Percentiles rank a stretch among this genome's conserved stretches.
Conservation (phyloP, 2,797 vertebrate genomes). For the Pseudochromis fuscus region DNA sequence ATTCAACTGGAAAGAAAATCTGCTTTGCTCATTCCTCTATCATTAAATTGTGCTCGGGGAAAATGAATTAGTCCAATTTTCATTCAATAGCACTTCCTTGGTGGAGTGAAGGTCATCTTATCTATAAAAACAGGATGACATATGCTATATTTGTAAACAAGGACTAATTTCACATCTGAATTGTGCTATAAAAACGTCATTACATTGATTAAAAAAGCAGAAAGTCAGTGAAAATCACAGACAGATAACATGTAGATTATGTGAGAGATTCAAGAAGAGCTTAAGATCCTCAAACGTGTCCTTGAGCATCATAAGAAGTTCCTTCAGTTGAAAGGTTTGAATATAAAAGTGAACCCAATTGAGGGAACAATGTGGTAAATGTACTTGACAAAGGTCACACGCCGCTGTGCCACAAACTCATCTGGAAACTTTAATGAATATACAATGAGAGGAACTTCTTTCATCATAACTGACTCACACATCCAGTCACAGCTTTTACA, state of each 20-base stretch:
- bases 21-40: slow-evolving; percentile 30
- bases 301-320: too few species aligned
- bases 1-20: slow-evolving; percentile 54
- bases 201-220: not conserved
- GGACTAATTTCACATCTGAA: not conserved
- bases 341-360: too few species aligned
- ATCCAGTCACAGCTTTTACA: too few species aligned
- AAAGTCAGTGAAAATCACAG: not conserved
- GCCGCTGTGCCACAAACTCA: too few species aligned
- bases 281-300: too few species aligned
- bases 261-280: too few species aligned
- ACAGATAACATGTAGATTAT: not conserved
- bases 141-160: not conserved
- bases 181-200: not conserved
- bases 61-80: slow-evolving; percentile 55
- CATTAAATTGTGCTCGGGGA: slow-evolving; percentile 45
- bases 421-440: too few species aligned
- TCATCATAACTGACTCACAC: too few species aligned
- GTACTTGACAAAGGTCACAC: too few species aligned
- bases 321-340: too few species aligned
- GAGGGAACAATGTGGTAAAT: too few species aligned
- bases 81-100: slow-evolving; percentile 30
- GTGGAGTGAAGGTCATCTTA: slow-evolving; percentile 21
- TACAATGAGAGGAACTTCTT: too few species aligned
- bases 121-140: slow-evolving; percentile 6